phyloP scores from a whole-genome alignment of 2,797 vertebrate genomes.

The Myotis vivesi region DNA sequence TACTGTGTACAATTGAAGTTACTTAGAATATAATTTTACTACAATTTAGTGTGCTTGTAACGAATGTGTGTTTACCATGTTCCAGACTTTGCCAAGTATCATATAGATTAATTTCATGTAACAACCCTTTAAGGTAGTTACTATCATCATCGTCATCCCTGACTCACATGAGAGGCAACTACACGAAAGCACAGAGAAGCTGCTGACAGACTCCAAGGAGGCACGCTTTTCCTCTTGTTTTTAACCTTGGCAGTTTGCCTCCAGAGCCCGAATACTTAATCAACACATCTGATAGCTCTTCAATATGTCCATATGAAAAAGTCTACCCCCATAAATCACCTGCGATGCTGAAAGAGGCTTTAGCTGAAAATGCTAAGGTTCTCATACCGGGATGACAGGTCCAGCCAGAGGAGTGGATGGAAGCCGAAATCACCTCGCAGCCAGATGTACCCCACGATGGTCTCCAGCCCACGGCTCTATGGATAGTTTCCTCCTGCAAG shows the following conservation, averaged over 20 bases:
- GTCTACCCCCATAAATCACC: conserved; percentile 69
- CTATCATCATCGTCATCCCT: background rate
- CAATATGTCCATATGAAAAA: conserved; percentile 70
- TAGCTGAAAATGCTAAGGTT: conserved; percentile 43
- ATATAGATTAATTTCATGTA: background rate
- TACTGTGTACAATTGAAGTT: background rate
- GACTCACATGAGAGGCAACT: background rate
- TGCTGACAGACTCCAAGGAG: background rate
- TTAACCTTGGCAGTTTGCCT: conserved; percentile 49
- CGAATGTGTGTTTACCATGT: background rate
- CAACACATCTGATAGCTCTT: conserved; percentile 68
- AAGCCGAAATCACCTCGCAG: background rate
- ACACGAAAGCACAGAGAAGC: background rate
- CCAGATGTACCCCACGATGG: background rate
- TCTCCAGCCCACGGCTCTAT: background rate
- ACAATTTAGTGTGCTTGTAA: background rate
- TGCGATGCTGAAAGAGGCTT: conserved; percentile 13
- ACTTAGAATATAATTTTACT: background rate
- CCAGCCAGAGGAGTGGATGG: background rate
- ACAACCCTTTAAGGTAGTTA: background rate
- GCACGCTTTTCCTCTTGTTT: background rate
- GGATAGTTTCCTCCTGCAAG: background rate
- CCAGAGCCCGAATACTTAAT: conserved; percentile 58
- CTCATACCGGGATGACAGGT: conserved; percentile 5
- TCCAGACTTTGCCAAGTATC: background rate